Percentiles rank a stretch among this genome's conserved stretches.
Conservation (phyloP, 2,888 invertebrate genomes). For the Morinoia aosen region DNA sequence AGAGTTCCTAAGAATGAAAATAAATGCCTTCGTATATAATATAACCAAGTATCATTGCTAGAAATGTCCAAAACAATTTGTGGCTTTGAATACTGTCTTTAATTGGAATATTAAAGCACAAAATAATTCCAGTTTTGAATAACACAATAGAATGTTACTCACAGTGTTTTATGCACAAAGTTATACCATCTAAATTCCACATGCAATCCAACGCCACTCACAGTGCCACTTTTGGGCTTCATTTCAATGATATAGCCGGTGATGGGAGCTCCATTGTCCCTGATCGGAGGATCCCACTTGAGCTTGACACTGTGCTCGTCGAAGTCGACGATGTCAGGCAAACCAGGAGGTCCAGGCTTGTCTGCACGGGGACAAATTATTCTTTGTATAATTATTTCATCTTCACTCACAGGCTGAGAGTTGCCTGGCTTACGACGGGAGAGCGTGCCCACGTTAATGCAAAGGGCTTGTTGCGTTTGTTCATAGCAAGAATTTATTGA, state of each 20-base stretch:
- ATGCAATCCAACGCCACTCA: slow-evolving; percentile 65
- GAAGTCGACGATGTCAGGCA: slow-evolving; percentile 92
- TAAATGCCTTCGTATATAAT: not conserved
- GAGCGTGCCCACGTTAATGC: too few relatives aligned
- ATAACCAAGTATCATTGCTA: not conserved
- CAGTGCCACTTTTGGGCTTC: slow-evolving; percentile 84
- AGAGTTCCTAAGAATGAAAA: not conserved
- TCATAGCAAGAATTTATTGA: too few relatives aligned
- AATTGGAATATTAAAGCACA: not conserved
- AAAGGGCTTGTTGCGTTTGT: too few relatives aligned
- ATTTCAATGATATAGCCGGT: slow-evolving; percentile 91
- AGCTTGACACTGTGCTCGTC: slow-evolving; percentile 91
- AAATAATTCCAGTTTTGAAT: not conserved
- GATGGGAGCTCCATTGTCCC: slow-evolving; percentile 94
- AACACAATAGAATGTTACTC: slow-evolving; percentile 58
- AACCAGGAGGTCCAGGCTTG: slow-evolving; percentile 87
- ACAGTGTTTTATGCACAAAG: slow-evolving; percentile 78
- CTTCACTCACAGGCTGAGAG: not conserved
- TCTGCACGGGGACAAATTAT: slow-evolving; percentile 71
- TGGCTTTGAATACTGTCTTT: not conserved
- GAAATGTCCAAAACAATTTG: not conserved
- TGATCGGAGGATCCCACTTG: slow-evolving; percentile 90
- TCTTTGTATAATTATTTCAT: not conserved
- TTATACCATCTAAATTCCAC: too few relatives aligned
- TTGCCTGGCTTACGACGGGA: not conserved